Evolutionary conservation across 2,113 vertebrate genomes (phyloP).

Genomic region (Gymnocephalus cernua): DNA sequence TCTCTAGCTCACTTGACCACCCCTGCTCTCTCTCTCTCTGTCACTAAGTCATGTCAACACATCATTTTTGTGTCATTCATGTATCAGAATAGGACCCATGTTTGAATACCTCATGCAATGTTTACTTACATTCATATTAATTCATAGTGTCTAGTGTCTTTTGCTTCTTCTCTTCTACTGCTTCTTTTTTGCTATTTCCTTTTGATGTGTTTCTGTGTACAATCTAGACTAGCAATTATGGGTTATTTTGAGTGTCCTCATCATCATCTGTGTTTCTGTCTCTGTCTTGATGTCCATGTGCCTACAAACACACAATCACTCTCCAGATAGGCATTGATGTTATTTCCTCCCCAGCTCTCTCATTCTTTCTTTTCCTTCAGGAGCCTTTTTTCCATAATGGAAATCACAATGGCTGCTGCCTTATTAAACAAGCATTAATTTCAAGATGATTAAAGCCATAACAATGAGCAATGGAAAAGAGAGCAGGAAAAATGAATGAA

Average conservation of each 20-base stretch:
- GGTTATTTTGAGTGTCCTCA: constrained; percentile 2
- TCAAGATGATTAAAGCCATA: constrained; percentile 77
- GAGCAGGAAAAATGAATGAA: constrained; percentile 32
- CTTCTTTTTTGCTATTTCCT: neutral
- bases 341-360: neutral
- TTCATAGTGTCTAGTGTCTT: neutral
- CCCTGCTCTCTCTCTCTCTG: too few relatives aligned
- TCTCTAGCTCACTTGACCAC: too few relatives aligned
- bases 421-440: constrained; percentile 73
- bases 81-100: neutral
- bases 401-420: constrained; percentile 42
- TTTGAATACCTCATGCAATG: neutral
- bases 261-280: neutral
- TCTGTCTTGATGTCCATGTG: neutral
- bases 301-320: neutral
- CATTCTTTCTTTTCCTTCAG: neutral
- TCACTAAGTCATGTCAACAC: too few relatives aligned
- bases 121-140: neutral
- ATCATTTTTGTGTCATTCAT: too few relatives aligned
- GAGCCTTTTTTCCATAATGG: constrained; percentile 38
- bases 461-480: constrained; percentile 59
- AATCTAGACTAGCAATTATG: constrained; percentile 24
- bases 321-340: constrained; percentile 26
- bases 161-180: neutral
- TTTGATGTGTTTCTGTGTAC: neutral